A percentile compares a stretch with the other conserved stretches of the same genome.
These are phyloP conservation scores for Dugesia japonica DNA, from an alignment of 2,888 invertebrate species.

Conservation along the genomic window DNA sequence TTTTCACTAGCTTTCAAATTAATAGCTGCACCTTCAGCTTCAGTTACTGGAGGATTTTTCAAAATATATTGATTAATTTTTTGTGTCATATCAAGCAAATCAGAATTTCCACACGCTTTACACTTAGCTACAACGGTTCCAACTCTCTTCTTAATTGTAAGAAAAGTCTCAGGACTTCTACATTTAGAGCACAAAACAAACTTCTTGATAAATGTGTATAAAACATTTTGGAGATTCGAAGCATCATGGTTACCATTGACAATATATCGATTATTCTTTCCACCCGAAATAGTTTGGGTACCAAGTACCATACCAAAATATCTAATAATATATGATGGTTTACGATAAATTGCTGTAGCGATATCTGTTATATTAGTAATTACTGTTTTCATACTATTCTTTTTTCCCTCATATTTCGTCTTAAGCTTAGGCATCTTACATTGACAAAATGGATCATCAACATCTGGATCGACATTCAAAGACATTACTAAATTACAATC, in stretches of 20 bases:
- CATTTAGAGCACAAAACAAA: no score
- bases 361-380: constrained; percentile 98
- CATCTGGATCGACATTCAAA: constrained; percentile 84
- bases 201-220: no score
- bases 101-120: constrained; percentile 91
- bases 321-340: no score
- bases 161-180: constrained; percentile 86
- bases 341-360: constrained; percentile 85
- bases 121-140: constrained; percentile 74
- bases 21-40: neutral
- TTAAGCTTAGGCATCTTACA: constrained; percentile 97
- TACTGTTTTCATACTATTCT: no score
- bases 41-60: constrained; percentile 73
- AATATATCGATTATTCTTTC: constrained; percentile 94
- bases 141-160: constrained; percentile 54
- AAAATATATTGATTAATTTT: constrained; percentile 92
- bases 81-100: constrained; percentile 68
- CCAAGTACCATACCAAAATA: constrained; percentile 98
- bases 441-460: constrained; percentile 95
- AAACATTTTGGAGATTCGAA: no score
- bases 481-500: no score
- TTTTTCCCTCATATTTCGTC: constrained; percentile 90
- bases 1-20: neutral
- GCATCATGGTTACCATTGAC: constrained; percentile 96
- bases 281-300: constrained; percentile 93